Evolutionary conservation across 2,113 vertebrate species (phyloP).

Genomic region (Myrmecobius fasciatus): DNA sequence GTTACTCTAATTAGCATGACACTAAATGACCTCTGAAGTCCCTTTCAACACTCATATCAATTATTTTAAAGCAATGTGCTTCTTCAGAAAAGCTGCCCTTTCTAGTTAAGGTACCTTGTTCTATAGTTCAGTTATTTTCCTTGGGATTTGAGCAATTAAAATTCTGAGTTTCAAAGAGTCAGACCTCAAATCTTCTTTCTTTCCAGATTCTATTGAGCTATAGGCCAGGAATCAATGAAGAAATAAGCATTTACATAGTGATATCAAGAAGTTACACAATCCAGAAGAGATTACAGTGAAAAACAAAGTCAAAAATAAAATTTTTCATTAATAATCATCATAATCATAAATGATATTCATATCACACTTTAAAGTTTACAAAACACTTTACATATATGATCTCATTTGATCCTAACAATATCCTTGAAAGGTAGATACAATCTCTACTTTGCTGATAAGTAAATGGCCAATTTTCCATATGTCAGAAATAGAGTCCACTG

Average conservation of each 20-base stretch:
- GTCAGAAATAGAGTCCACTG: neutral
- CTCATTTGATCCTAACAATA: neutral
- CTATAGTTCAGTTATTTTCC: neutral
- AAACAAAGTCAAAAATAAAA: neutral
- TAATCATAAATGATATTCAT: neutral
- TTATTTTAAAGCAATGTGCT: slow-evolving; percentile 18
- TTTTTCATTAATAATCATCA: neutral
- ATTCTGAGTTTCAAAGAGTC: neutral
- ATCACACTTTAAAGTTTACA: neutral
- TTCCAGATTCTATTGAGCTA: neutral
- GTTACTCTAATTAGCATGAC: neutral
- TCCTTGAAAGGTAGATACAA: neutral
- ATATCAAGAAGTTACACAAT: neutral
- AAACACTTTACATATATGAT: neutral
- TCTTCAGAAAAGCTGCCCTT: neutral
- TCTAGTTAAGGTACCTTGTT: neutral
- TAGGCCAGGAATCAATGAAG: neutral
- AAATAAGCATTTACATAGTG: neutral
- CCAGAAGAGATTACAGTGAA: neutral
- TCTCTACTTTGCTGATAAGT: neutral
- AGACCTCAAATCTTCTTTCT: neutral
- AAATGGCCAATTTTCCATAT: neutral
- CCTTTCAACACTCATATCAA: neutral
- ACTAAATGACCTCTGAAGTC: neutral
- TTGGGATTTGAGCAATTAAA: neutral